Conservation (phyloP, 2,797 vertebrate genomes). For the Sebastes kiyomatsui region DNA sequence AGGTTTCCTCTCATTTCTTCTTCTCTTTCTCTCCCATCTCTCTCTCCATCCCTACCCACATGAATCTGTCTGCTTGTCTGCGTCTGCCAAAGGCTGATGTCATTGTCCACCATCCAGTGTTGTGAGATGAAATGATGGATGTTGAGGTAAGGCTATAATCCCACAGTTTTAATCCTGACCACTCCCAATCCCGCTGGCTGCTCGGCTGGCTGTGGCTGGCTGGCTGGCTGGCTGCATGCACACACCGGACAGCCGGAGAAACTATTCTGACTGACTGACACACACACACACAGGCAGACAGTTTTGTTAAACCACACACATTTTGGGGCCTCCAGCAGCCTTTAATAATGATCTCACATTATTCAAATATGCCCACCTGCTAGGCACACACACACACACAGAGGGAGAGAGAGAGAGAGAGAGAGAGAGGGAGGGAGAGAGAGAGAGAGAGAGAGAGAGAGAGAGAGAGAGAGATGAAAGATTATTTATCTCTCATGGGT, state of each 20-base stretch:
- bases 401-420: background rate
- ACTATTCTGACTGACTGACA: background rate
- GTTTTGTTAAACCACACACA: conserved; percentile 24
- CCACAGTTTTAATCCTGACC: conserved; percentile 75
- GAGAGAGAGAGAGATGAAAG: conserved; percentile 58
- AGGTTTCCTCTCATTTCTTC: conserved; percentile 25
- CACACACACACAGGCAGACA: background rate
- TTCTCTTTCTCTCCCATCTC: conserved; percentile 19
- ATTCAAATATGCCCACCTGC: conserved; percentile 67
- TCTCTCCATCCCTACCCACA: conserved; percentile 62
- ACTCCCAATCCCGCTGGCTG: conserved; percentile 59
- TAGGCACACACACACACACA: conserved; percentile 27
- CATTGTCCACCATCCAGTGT: conserved; percentile 69
- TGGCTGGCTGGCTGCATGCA: conserved; percentile 16
- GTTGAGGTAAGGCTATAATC: conserved; percentile 71
- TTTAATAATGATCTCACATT: conserved; percentile 58
- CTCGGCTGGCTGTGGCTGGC: conserved; percentile 19
- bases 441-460: conserved; percentile 20
- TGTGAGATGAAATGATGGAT: conserved; percentile 75
- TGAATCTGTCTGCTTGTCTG: conserved; percentile 54
- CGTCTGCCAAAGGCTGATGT: conserved; percentile 75
- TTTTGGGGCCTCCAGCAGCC: conserved; percentile 35
- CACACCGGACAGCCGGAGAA: conserved; percentile 49
- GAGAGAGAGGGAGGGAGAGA: conserved; percentile 31
- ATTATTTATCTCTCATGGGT: conserved; percentile 77